Evolutionary conservation across 2,888 invertebrate genomes (phyloP), one percentile per base, ranked within the genome.

Genomic region (Drosophila greeni): DNA sequence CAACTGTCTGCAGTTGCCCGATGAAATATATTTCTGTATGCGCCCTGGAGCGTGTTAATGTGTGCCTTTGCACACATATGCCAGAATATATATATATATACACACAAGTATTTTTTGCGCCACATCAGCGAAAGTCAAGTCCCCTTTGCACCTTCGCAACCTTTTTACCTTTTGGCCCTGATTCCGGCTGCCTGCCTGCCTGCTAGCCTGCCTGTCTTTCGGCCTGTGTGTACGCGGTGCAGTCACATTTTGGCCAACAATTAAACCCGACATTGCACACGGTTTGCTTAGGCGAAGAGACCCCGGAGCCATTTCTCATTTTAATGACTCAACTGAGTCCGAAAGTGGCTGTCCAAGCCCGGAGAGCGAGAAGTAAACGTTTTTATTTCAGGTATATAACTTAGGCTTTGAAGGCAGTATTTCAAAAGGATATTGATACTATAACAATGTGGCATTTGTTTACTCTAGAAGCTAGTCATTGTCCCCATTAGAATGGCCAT

Each of bases 301-400:
- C 74, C 79, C 79, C 56, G 66, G 60, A 79, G 84, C 76, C 80
- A 82, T 84, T 79, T 82, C 68, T 84, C 79, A 79, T 79, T 79
- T 79, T 79, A 79, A 79, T 79, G 79, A 79, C 79, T 79, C 84
- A 79, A 79, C 84, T 70, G 70, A 70, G 65, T 55, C 70, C 39
- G 16, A 55, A 39, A 39, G 58, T 47, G 62, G 47, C 67, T 39
- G 49, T 18, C 39, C 24, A 18, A 4, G 12, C 5, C 3, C 20
- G 20, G 18, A 14, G 8, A 49, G 24, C 9, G 9, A 51, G 42
- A 18, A 14, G 20, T 54, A 55, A 37, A 54, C 55, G 55, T 26
- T 36, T 29, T 20, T n/a, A 4, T 6, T 23, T 40, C 0, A 18
- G 18, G 29, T n/a, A 45, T 45, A 45, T 8, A 18, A 18, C 8